phyloP scores from a whole-genome alignment of 2,888 invertebrate genomes.

The Meganola albula region DNA sequence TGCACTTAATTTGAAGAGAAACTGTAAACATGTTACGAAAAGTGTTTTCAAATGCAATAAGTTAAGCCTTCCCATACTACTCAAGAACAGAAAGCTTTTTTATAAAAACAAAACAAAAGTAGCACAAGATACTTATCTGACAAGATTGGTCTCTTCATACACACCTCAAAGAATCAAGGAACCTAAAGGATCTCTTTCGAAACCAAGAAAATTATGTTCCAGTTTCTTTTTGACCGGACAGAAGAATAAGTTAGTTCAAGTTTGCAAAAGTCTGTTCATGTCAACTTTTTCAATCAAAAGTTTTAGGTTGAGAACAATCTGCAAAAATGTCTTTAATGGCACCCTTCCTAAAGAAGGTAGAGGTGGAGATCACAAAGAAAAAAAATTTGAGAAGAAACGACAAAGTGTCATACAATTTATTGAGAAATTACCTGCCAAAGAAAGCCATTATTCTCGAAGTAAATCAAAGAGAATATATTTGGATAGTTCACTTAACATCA shows the following conservation, averaged over 20 bases:
- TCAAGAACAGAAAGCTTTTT: too few species aligned
- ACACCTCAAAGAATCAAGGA: too few species aligned
- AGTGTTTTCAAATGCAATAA: not conserved
- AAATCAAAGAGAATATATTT: not conserved
- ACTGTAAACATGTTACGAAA: not conserved
- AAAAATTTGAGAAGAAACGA: not conserved
- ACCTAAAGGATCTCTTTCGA: not conserved
- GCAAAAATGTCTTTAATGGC: not conserved
- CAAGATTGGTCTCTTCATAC: too few species aligned
- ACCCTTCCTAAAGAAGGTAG: not conserved
- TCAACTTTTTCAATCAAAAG: not conserved
- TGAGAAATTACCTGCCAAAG: not conserved
- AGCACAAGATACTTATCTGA: too few species aligned
- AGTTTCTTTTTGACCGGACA: not conserved
- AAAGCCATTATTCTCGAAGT: not conserved
- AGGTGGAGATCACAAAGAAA: not conserved
- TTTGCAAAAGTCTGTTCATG: not conserved
- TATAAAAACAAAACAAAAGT: too few species aligned
- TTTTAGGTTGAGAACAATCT: not conserved
- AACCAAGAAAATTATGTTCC: not conserved
- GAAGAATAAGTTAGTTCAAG: not conserved
- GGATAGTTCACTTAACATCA: not conserved
- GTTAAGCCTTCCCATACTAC: too few species aligned
- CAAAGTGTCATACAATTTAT: not conserved
- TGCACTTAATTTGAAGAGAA: not conserved